These are phyloP conservation scores for Eubasilissa regina DNA, from an alignment of 1,140 invertebrate species.

Conservation along the genomic window DNA sequence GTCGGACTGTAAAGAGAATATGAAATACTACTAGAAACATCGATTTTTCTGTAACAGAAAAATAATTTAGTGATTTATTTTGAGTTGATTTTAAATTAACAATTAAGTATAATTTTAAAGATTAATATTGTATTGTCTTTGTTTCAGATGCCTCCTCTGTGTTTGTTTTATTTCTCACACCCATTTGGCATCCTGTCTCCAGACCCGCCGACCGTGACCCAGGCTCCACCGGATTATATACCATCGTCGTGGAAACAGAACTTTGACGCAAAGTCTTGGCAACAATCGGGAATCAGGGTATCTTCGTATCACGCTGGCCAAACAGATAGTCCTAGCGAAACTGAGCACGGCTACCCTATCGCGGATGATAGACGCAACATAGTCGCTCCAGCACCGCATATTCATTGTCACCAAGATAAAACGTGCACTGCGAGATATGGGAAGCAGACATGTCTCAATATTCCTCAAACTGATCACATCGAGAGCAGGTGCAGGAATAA, in stretches of 20 bases:
- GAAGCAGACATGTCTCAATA: neutral
- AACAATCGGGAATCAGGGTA: constrained; percentile 27
- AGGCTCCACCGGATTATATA: constrained; percentile 60
- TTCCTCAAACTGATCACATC: constrained; percentile 4
- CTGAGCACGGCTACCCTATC: neutral
- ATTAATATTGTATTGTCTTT: constrained; percentile 25
- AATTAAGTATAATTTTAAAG: neutral
- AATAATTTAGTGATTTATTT: neutral
- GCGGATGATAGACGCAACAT: neutral
- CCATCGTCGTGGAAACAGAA: constrained; percentile 50
- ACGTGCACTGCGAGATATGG: constrained; percentile 19
- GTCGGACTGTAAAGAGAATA: no score
- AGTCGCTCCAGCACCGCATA: neutral
- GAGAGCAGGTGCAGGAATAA: neutral
- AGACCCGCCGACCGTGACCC: constrained; percentile 64
- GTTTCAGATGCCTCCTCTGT: constrained; percentile 67
- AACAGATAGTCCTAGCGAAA: constrained; percentile 1
- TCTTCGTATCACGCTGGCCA: constrained; percentile 22
- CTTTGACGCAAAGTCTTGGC: constrained; percentile 47
- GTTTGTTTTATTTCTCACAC: constrained; percentile 71
- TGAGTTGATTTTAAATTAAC: neutral
- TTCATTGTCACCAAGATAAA: constrained; percentile 36
- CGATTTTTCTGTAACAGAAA: no score
- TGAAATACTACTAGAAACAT: no score
- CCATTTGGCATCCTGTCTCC: constrained; percentile 70